phyloP scores from a whole-genome alignment of 2,113 vertebrate species.

The Myxocyprinus asiaticus region DNA sequence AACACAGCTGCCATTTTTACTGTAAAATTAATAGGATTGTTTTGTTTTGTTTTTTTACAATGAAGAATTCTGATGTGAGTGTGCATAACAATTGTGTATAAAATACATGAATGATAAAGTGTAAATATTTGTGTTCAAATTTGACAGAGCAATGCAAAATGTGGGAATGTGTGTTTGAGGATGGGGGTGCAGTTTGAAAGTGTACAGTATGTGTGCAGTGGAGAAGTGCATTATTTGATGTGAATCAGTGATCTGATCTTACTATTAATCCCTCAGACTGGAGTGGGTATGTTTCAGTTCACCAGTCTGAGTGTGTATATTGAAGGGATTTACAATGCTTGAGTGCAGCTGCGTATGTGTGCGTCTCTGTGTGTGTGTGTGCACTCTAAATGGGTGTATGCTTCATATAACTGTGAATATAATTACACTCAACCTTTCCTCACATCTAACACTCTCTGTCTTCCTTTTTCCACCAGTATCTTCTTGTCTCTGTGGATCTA shows the following conservation, averaged over 20 bases:
- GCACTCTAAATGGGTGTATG: not conserved
- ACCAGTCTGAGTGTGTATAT: conserved; percentile 21
- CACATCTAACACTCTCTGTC: not conserved
- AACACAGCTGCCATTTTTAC: too few relatives aligned
- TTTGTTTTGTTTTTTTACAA: too few relatives aligned
- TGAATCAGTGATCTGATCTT: conserved; percentile 44
- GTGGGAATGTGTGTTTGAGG: conserved; percentile 12
- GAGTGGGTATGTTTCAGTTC: conserved; percentile 44
- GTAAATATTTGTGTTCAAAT: not conserved
- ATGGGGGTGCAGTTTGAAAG: not conserved
- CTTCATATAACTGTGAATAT: conserved; percentile 20
- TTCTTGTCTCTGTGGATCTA: conserved; percentile 22
- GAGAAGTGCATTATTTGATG: conserved; percentile 41
- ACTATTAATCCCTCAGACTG: conserved; percentile 44
- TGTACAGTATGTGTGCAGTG: conserved; percentile 39
- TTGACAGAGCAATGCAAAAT: not conserved
- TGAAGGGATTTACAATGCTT: conserved; percentile 47
- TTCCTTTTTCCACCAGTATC: conserved; percentile 1
- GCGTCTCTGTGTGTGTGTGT: conserved; percentile 23
- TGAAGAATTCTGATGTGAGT: too few relatives aligned
- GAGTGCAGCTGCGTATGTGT: conserved; percentile 34
- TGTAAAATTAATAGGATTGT: too few relatives aligned
- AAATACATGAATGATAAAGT: too few relatives aligned
- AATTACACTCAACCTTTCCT: conserved; percentile 18
- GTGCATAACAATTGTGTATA: too few relatives aligned